phyloP scores from a whole-genome alignment of 2,888 invertebrate species.

The Lasioglossum malachurum region DNA sequence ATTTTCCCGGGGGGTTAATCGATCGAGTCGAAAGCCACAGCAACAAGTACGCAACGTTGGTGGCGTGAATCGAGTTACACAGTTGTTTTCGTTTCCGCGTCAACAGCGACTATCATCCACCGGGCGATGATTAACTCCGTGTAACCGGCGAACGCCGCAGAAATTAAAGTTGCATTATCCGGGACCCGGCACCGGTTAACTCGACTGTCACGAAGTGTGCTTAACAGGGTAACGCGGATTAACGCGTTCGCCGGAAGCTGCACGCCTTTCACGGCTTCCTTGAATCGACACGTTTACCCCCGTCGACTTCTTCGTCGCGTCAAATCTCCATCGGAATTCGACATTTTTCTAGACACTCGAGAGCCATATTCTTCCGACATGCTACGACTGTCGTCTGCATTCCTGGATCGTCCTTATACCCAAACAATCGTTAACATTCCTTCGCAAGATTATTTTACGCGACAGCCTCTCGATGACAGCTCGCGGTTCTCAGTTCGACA shows the following conservation, averaged over 20 bases:
- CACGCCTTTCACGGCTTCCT: constrained; percentile 38
- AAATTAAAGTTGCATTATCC: constrained; percentile 67
- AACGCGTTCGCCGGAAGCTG: constrained; percentile 56
- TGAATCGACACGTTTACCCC: constrained; percentile 11
- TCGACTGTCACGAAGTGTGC: constrained; percentile 67
- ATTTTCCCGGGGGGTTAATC: constrained; percentile 18
- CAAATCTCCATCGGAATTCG: background rate
- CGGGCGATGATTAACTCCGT: constrained; percentile 59
- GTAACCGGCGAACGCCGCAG: constrained; percentile 56
- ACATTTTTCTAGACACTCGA: background rate
- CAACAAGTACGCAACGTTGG: constrained; percentile 54
- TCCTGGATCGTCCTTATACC: background rate
- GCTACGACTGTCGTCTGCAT: background rate
- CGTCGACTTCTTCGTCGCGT: background rate
- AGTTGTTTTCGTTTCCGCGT: constrained; percentile 65
- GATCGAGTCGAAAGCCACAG: constrained; percentile 27
- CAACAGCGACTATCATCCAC: constrained; percentile 60
- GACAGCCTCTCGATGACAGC: background rate
- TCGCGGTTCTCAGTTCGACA: background rate
- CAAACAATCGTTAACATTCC: background rate
- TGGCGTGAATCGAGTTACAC: constrained; percentile 59
- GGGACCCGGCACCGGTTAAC: constrained; percentile 64
- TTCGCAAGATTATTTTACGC: background rate
- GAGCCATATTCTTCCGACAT: background rate
- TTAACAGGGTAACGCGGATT: constrained; percentile 63